Evolutionary conservation across 2,113 vertebrate genomes (phyloP), one percentile per base, ranked within the genome.

Genomic region (Brienomyrus longianalis): DNA sequence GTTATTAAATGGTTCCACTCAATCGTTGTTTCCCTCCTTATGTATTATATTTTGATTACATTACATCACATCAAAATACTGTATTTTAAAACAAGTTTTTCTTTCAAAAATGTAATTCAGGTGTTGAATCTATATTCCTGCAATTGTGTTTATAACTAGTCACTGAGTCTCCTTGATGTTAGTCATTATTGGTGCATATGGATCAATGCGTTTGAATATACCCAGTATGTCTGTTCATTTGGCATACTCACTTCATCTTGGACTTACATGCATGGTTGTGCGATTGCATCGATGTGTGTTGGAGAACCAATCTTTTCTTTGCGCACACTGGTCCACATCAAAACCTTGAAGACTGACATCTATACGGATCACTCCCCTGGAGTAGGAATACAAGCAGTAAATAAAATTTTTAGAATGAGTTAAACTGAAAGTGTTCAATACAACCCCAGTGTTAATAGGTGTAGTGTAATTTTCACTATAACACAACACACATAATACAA

Each of bases 251-350:
- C 45, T 84, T 19, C 39, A n/a, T 39, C 56, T 35, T 83, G 17
- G 51, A 89, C 13, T 93, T 97, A 99, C 98, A 97, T 98, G 94
- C 93, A 98, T 99, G 95, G 95, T 98, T 94, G 98, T 99, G 94
- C 96, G 97, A 91, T 99, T 98, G 90, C 98, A 99, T 93, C 94
- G 95, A 93, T 99, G 98, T 0, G 98, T 97, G 91, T 96, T 95
- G 0, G 97, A 93, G 88, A 98, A 99, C 98, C 98, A 99, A 91
- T 95, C 93, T 0, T 96, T 93, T 48, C 96, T 96, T 0, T 90
- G 92, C 56, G 95, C 90, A 70, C 98, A 99, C 94, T 99, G 98
- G 92, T 99, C 95, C 92, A 99, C 93, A 93, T 97, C 95, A 91
- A 98, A 94, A 0, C 94, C 95, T 93, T 97, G 96, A 92, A 99